Evolutionary conservation across 2,888 invertebrate genomes (phyloP), one percentile per base, ranked within the genome.

Genomic region (Crossocerus cetratus): DNA sequence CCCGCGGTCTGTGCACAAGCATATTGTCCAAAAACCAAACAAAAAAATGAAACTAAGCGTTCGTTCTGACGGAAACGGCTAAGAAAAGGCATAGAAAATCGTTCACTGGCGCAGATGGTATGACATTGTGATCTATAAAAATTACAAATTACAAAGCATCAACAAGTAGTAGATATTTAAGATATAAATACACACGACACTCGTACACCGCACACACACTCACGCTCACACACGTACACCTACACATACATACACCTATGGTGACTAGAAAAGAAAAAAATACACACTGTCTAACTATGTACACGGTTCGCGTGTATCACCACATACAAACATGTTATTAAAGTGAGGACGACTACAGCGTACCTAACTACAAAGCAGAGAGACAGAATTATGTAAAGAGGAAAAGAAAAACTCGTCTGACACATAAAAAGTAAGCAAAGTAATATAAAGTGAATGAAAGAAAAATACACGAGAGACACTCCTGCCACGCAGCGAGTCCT

Each of bases 101-200:
- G 85, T 86, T 88, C 75, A 86, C 81, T 83, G 86, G 83, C 84
- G 86, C 83, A 84, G 84, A 83, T 87, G 87, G 88, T 88, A 87
- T 86, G 88, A 88, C 86, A 88, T 89, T 89, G 89, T 89, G 88
- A 88, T 89, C 87, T 88, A 88, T 87, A 86, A 76, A 85, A 86
- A 80, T 83, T 84, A 87, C 83, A 87, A 88, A 87, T 88, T 85
- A 87, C 85, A 85, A 87, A 87, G 82, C 86, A 88, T 87, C 86
- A 86, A 86, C 81, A 87, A 86, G 88, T 88, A 88, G 86, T 87
- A 87, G 83, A 84, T 87, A 87, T 83, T 87, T 88, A 87, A 87
- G 85, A 82, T 82, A 83, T 83, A 80, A 78, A 84, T 62, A 76
- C 54, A 72, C 61, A 70, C 45, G n/a, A 70, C 57, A 32, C 32